Conservation (phyloP, 2,797 vertebrate species). For the Chrosomus eos region DNA sequence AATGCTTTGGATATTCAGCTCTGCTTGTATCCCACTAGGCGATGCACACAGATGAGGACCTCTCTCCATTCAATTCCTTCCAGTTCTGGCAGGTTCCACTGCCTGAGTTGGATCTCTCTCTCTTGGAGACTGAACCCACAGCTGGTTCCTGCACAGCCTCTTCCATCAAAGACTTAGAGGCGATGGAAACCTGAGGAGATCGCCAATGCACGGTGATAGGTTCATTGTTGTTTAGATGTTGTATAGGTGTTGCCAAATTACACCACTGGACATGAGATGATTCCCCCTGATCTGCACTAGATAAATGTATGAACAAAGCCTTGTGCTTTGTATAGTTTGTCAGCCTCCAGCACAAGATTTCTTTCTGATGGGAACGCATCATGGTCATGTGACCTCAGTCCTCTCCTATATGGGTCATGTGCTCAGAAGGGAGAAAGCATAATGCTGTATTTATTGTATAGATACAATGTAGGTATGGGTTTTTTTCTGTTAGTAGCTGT, state of each 20-base stretch:
- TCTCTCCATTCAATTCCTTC: slow-evolving; percentile 86
- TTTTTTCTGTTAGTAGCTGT: neutral
- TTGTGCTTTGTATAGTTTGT: neutral
- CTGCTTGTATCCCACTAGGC: slow-evolving; percentile 49
- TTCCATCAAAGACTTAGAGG: slow-evolving; percentile 68
- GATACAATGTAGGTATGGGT: neutral
- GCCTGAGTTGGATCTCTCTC: slow-evolving; percentile 83
- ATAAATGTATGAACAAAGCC: neutral
- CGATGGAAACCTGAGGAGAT: slow-evolving; percentile 86
- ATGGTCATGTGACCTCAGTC: neutral
- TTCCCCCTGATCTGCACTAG: neutral
- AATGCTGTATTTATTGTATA: neutral
- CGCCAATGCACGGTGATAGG: neutral
- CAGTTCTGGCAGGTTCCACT: slow-evolving; percentile 91
- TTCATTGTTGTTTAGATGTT: neutral
- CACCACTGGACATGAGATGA: neutral
- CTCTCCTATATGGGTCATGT: neutral
- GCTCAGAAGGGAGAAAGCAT: neutral
- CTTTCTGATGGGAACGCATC: neutral
- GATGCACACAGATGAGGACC: slow-evolving; percentile 71
- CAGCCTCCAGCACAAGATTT: neutral
- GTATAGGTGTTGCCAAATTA: neutral
- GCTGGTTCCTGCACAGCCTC: slow-evolving; percentile 34
- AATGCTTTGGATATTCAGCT: neutral
- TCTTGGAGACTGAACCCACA: slow-evolving; percentile 68